Base-by-base conservation (phyloP, 1,140 invertebrate species). In the Microplitis mediator region DNA sequence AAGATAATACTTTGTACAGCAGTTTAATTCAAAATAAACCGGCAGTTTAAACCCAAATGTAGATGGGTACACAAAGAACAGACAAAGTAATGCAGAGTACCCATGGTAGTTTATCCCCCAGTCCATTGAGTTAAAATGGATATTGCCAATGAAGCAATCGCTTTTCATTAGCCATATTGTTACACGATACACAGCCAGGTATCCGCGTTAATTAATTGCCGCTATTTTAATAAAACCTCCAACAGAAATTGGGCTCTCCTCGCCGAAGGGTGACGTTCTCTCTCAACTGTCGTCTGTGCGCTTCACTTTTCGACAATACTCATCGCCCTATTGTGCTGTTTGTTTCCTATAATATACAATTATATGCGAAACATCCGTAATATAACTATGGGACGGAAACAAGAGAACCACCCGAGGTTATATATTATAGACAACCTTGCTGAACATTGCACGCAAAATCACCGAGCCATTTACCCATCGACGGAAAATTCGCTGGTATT, bases 61-160 rank as follows among this genome's bases (percentile, higher is more conserved):
- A 56, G 52, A 56, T 56, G 9, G 23, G 9, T 56, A 16, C 8
- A 56, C 52, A 8, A 56, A 23, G n/a, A 56, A 16, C 52, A n/a
- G 8, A 51, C 45, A 56, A 34, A 56, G 23, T 67, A n/a, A 62
- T 34, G 58, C n/a, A 34, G 39, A 36, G 45, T 36, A 54, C 45
- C 51, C 39, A 36, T 52, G 56, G 64, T 67, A 67, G 54, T 65
- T 54, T 45, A 45, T 45, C 39, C 39, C 11, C 4, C 39, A 45
- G 39, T 45, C 39, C 35, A 63, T 36, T 52, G 35, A 36, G 23
- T 14, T 11, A 54, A 35, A 23, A 32, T 23, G 39, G 34, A 51
- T 74, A 70, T 73, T 69, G 69, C 51, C 51, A 74, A 73, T 76
- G 60, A 69, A 66, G 62, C 71, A 71, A 73, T 75, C 54, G 61